Evolutionary conservation across 2,888 invertebrate species (phyloP).

Genomic region (Caenorhabditis sulstoni): DNA sequence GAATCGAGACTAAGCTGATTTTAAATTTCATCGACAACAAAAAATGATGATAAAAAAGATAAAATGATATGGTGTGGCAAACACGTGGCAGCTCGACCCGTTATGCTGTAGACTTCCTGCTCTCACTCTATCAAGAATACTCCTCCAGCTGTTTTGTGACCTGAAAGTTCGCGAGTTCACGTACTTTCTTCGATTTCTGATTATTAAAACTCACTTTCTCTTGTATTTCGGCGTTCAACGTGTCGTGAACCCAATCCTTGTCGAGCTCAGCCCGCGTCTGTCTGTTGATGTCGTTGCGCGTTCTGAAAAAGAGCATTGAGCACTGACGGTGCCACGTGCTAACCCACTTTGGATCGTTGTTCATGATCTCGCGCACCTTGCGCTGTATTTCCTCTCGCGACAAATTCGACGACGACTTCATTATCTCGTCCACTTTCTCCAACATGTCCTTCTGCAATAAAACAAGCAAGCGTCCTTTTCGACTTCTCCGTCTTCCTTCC

Average conservation of each 20-base stretch:
- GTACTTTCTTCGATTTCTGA: background rate
- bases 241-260: slow-evolving; percentile 19
- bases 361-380: slow-evolving; percentile 25
- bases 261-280: slow-evolving; percentile 36
- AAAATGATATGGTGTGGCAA: background rate
- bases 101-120: no score
- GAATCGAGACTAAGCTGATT: background rate
- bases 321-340: background rate
- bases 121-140: background rate
- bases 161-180: no score
- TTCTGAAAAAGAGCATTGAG: slow-evolving; percentile 15
- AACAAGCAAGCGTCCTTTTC: background rate
- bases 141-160: slow-evolving; percentile 29
- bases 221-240: slow-evolving; percentile 10
- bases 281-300: slow-evolving; percentile 39
- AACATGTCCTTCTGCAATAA: slow-evolving; percentile 44
- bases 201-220: no score
- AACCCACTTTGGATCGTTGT: slow-evolving; percentile 27
- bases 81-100: background rate
- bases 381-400: slow-evolving; percentile 48
- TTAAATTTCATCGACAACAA: slow-evolving; percentile 7
- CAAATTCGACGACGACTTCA: slow-evolving; percentile 19
- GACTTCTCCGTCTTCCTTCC: background rate
- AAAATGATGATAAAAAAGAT: background rate
- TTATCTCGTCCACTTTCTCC: slow-evolving; percentile 42